Conservation (phyloP, 2,797 vertebrate species). For the Hippoglossus hippoglossus region DNA sequence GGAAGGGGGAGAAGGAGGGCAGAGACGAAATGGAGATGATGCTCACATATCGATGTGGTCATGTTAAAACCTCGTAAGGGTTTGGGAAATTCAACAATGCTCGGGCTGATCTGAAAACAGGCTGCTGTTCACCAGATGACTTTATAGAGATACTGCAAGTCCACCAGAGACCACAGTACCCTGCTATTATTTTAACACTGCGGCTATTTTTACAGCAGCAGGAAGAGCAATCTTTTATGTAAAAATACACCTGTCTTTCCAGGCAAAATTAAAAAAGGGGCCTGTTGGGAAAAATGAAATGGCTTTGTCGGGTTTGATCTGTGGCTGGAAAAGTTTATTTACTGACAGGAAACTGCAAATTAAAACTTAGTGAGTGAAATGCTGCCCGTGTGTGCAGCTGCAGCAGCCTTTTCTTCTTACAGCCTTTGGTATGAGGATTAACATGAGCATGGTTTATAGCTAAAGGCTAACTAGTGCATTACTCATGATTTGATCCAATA, state of each 20-base stretch:
- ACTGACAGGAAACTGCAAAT: constrained; percentile 13
- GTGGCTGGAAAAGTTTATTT: background rate
- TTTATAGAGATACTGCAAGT: background rate
- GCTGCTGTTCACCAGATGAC: background rate
- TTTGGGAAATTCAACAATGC: constrained; percentile 1
- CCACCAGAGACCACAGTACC: background rate
- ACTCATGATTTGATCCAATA: no score
- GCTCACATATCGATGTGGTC: constrained; percentile 4
- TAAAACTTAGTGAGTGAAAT: constrained; percentile 12
- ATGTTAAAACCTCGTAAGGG: background rate
- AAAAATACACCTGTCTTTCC: constrained; percentile 21
- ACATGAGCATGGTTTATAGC: background rate
- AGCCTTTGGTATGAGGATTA: background rate
- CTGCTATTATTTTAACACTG: background rate
- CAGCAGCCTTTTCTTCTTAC: background rate
- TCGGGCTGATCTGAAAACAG: constrained; percentile 5
- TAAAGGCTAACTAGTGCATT: no score
- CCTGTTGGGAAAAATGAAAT: constrained; percentile 7
- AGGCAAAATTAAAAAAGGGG: background rate
- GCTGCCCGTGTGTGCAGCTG: background rate
- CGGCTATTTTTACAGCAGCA: constrained; percentile 7
- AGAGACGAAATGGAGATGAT: constrained; percentile 42
- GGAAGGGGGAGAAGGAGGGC: constrained; percentile 23
- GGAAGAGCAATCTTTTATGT: background rate
- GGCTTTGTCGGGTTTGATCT: background rate